These are phyloP conservation scores for Pediacus dermestoides DNA, from an alignment of 2,888 invertebrate species.

Conservation along the genomic window DNA sequence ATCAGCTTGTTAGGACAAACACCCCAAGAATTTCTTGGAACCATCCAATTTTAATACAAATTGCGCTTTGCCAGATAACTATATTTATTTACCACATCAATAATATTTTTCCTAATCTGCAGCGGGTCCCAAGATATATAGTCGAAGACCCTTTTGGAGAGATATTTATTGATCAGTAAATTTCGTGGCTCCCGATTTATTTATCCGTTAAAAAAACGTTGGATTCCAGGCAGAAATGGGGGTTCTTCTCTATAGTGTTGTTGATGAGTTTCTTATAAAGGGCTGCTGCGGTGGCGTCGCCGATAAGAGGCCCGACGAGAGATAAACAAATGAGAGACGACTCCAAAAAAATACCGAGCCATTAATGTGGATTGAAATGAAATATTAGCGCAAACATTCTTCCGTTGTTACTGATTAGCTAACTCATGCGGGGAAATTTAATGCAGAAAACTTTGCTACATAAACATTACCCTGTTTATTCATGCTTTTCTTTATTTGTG, in stretches of 20 bases:
- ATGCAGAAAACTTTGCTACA: slow-evolving; percentile 30
- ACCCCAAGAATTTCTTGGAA: too few relatives aligned
- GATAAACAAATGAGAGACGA: slow-evolving; percentile 47
- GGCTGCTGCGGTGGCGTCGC: slow-evolving; percentile 10
- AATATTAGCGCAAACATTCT: slow-evolving; percentile 32
- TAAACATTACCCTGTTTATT: slow-evolving; percentile 28
- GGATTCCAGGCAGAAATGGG: slow-evolving; percentile 1
- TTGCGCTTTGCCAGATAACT: too few relatives aligned
- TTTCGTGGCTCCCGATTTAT: too few relatives aligned
- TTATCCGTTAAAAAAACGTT: too few relatives aligned
- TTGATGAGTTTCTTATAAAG: slow-evolving; percentile 5
- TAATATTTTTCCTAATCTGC: too few relatives aligned
- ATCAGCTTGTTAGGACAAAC: too few relatives aligned
- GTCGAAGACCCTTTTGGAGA: too few relatives aligned
- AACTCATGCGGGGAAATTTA: slow-evolving; percentile 30
- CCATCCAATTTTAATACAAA: too few relatives aligned
- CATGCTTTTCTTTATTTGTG: slow-evolving; percentile 32
- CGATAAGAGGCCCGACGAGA: slow-evolving; percentile 33
- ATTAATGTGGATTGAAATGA: slow-evolving; percentile 31
- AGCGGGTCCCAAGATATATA: too few relatives aligned
- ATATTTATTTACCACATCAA: too few relatives aligned
- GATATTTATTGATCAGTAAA: too few relatives aligned
- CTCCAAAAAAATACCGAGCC: slow-evolving; percentile 31
- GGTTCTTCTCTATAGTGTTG: slow-evolving; percentile 4
- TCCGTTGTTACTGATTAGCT: slow-evolving; percentile 31